These are phyloP conservation scores for Clavelina lepadiformis DNA, from an alignment of 23 tunicate genomes.

Conservation along the genomic window DNA sequence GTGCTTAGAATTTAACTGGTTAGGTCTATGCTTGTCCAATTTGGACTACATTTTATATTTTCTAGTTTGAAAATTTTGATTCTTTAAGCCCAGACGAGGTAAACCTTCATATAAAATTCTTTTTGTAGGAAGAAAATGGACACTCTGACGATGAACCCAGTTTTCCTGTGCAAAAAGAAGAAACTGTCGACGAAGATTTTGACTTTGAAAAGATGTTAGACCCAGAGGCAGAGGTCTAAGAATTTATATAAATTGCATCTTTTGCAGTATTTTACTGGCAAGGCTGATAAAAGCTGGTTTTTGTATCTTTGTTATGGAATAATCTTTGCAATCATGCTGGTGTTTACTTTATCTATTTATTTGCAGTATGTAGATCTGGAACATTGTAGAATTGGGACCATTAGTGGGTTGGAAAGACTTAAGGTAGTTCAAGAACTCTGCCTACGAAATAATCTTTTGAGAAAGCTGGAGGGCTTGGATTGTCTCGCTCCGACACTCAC, in stretches of 20 bases:
- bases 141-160: conserved; percentile 9
- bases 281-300: neutral
- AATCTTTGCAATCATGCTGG: neutral
- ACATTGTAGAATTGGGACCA: conserved; percentile 71
- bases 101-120: too few species aligned
- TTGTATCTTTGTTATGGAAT: too few species aligned
- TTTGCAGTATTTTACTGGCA: neutral
- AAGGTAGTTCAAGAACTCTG: conserved; percentile 69
- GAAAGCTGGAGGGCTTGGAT: conserved; percentile 55
- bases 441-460: conserved; percentile 70
- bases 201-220: conserved; percentile 41
- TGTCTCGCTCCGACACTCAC: conserved; percentile 51
- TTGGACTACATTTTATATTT: too few species aligned
- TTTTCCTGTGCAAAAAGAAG: conserved; percentile 21
- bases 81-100: too few species aligned
- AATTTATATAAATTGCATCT: neutral
- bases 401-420: conserved; percentile 71
- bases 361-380: conserved; percentile 78
- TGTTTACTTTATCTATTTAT: neutral
- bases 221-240: conserved; percentile 51
- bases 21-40: too few species aligned
- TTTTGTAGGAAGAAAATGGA: neutral
- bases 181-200: conserved; percentile 38
- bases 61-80: too few species aligned
- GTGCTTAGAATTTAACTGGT: too few species aligned